phyloP scores from a whole-genome alignment of 2,113 vertebrate species.

The Podilymbus podiceps region DNA sequence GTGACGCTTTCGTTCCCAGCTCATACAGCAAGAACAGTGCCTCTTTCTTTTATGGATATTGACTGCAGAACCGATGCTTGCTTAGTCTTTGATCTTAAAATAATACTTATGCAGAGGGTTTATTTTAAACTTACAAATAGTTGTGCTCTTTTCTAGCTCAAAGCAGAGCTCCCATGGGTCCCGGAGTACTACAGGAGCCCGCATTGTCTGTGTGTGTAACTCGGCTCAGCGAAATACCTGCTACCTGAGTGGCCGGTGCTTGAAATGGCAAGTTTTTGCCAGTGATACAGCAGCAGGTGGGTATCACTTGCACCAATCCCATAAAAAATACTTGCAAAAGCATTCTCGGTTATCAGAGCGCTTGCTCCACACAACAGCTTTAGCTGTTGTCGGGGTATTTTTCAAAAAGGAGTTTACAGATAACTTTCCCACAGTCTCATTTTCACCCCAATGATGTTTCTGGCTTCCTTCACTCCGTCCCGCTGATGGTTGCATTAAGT shows the following conservation, averaged over 20 bases:
- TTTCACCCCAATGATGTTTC: background rate
- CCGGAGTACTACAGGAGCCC: background rate
- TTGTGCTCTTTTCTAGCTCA: background rate
- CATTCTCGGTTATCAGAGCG: background rate
- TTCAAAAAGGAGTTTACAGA: background rate
- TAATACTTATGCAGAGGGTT: background rate
- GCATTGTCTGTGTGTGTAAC: background rate
- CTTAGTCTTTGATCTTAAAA: background rate
- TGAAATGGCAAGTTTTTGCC: background rate
- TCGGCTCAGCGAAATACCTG: background rate
- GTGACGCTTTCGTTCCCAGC: background rate
- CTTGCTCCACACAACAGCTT: background rate
- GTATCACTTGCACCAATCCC: background rate
- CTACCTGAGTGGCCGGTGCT: background rate
- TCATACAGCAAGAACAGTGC: fast-evolving
- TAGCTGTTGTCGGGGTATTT: background rate
- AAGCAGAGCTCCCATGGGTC: background rate
- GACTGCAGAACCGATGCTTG: background rate
- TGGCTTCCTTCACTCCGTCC: background rate
- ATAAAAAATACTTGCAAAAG: background rate
- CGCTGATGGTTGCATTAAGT: background rate
- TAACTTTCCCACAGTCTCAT: background rate
- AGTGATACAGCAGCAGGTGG: fast-evolving
- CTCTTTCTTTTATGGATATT: background rate
- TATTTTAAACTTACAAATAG: background rate